Evolutionary conservation across 1,140 invertebrate species (phyloP).

Genomic region (Leguminivora glycinivorella): DNA sequence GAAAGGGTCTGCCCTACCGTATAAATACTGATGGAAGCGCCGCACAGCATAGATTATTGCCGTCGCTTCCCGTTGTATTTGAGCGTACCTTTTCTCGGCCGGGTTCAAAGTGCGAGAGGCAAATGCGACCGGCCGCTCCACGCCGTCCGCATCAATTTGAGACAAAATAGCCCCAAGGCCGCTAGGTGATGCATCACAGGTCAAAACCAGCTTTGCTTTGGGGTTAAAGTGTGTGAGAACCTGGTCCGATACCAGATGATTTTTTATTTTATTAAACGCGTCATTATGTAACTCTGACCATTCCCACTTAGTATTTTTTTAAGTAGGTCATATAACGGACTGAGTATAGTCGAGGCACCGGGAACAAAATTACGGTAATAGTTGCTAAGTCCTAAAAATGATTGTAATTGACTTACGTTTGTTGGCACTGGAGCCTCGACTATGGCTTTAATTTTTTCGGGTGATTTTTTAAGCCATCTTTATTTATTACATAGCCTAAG

Average conservation of each 20-base stretch:
- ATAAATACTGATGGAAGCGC: slow-evolving; percentile 59
- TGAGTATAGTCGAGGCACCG: slow-evolving; percentile 50
- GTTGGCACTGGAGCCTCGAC: slow-evolving; percentile 45
- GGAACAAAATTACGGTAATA: slow-evolving; percentile 71
- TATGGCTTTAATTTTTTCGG: slow-evolving; percentile 59
- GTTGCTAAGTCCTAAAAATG: slow-evolving; percentile 67
- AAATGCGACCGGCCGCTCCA: slow-evolving; percentile 58
- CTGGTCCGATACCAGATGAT: slow-evolving; percentile 37
- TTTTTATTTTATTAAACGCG: slow-evolving; percentile 43
- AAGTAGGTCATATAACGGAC: slow-evolving; percentile 47
- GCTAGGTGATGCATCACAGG: slow-evolving; percentile 43
- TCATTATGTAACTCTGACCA: slow-evolving; percentile 38
- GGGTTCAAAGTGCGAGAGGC: slow-evolving; percentile 58
- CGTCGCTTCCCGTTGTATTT: slow-evolving; percentile 69
- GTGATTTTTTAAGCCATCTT: slow-evolving; percentile 51
- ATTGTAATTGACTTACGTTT: slow-evolving; percentile 52
- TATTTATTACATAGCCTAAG: slow-evolving; percentile 51
- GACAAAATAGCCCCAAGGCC: slow-evolving; percentile 46
- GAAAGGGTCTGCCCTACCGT: slow-evolving; percentile 34
- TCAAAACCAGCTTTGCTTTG: slow-evolving; percentile 45
- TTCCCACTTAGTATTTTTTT: slow-evolving; percentile 35
- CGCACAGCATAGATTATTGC: slow-evolving; percentile 64
- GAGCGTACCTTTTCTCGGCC: slow-evolving; percentile 62
- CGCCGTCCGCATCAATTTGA: slow-evolving; percentile 34
- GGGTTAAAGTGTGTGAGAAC: slow-evolving; percentile 58